These are phyloP conservation scores for Patella depressa DNA, from an alignment of 2,888 invertebrate genomes.

Conservation along the genomic window DNA sequence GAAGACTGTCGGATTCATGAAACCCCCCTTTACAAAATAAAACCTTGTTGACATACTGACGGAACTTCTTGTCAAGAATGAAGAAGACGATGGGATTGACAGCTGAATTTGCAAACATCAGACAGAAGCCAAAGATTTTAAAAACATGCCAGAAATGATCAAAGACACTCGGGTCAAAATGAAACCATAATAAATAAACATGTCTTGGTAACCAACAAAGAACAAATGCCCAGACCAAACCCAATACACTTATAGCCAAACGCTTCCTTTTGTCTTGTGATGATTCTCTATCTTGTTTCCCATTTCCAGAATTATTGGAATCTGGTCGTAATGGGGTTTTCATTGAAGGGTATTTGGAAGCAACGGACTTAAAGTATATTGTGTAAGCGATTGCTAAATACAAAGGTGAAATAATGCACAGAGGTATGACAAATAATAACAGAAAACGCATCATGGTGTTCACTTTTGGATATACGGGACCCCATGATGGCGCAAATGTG, in stretches of 20 bases:
- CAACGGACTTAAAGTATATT: slow-evolving; percentile 27
- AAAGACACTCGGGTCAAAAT: slow-evolving; percentile 48
- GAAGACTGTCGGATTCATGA: background rate
- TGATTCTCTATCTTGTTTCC: background rate
- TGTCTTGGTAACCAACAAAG: slow-evolving; percentile 60
- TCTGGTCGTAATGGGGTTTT: slow-evolving; percentile 22
- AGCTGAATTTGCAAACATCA: slow-evolving; percentile 44
- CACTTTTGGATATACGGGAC: slow-evolving; percentile 30
- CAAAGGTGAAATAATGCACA: slow-evolving; percentile 34
- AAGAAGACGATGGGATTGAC: slow-evolving; percentile 45
- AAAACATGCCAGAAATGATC: slow-evolving; percentile 59
- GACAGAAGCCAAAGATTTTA: slow-evolving; percentile 46
- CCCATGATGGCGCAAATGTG: slow-evolving; percentile 24
- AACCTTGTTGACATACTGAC: slow-evolving; percentile 27
- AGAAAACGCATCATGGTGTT: slow-evolving; percentile 36
- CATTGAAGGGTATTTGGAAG: slow-evolving; percentile 21
- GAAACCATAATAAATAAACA: slow-evolving; percentile 55
- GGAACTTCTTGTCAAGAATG: slow-evolving; percentile 39
- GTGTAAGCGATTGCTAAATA: slow-evolving; percentile 35
- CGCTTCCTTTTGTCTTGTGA: slow-evolving; percentile 23
- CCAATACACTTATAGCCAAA: slow-evolving; percentile 46
- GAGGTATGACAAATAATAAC: slow-evolving; percentile 39
- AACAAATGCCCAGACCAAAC: slow-evolving; percentile 52
- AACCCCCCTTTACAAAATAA: slow-evolving; percentile 1
- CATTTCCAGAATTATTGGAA: slow-evolving; percentile 12